Evolutionary conservation across 2,797 vertebrate species (phyloP).

Genomic region (Euthynnus affinis): DNA sequence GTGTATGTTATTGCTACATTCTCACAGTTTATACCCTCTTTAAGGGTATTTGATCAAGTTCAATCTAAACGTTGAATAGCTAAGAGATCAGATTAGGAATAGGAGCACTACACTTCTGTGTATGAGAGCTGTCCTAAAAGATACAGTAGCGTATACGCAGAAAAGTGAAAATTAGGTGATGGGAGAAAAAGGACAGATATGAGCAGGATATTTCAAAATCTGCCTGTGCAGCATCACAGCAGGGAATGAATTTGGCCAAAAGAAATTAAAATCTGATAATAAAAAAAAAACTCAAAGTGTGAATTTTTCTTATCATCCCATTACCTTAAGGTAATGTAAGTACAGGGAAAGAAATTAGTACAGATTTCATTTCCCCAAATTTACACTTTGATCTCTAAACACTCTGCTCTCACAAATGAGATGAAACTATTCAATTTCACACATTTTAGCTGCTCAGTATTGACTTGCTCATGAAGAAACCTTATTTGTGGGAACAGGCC

Average conservation of each 20-base stretch:
- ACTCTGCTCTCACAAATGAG: conserved; percentile 70
- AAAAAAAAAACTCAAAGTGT: conserved; percentile 44
- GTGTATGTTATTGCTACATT: neutral
- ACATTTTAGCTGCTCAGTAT: conserved; percentile 74
- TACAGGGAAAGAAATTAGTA: conserved; percentile 20
- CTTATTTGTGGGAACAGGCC: conserved; percentile 66
- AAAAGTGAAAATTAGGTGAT: conserved; percentile 43
- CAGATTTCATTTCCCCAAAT: conserved; percentile 71
- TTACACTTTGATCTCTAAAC: conserved; percentile 81
- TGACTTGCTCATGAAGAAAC: conserved; percentile 77
- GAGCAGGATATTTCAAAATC: conserved; percentile 50
- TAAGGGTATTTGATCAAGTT: neutral
- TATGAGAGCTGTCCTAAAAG: conserved; percentile 19
- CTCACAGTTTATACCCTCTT: conserved; percentile 8
- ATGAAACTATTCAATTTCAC: conserved; percentile 86
- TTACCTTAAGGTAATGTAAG: conserved; percentile 70
- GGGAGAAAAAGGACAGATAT: conserved; percentile 17
- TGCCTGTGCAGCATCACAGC: conserved; percentile 48
- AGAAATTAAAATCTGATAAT: conserved; percentile 72
- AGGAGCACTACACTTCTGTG: conserved; percentile 23
- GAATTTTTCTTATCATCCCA: conserved; percentile 60
- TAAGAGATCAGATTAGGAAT: conserved; percentile 19
- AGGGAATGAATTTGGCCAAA: conserved; percentile 50
- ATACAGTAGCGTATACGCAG: conserved; percentile 3
- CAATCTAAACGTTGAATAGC: neutral